These are phyloP conservation scores for Myxocyprinus asiaticus DNA, from an alignment of 2,113 vertebrate genomes.

Conservation along the genomic window DNA sequence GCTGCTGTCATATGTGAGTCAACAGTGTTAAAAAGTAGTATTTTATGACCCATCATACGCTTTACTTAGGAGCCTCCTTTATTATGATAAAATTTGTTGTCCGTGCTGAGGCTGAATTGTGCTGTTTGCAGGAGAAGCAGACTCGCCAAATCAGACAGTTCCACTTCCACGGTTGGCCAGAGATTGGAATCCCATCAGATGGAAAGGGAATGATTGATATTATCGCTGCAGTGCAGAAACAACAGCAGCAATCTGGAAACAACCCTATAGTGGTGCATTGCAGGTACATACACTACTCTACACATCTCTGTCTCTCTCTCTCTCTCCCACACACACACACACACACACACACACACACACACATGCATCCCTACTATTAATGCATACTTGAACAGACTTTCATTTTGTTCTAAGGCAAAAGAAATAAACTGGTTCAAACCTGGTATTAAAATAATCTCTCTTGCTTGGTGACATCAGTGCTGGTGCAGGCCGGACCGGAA, in stretches of 20 bases:
- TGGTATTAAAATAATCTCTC: too few species aligned
- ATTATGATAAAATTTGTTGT: neutral
- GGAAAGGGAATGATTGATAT: constrained; percentile 99
- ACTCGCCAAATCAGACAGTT: constrained; percentile 89
- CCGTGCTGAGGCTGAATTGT: neutral
- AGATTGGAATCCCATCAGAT: constrained; percentile 91
- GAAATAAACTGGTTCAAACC: too few species aligned
- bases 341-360: too few species aligned
- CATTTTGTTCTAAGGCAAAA: too few species aligned
- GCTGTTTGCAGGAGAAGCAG: constrained; percentile 81
- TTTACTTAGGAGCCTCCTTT: neutral
- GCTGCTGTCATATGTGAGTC: constrained; percentile 83
- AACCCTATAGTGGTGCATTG: constrained; percentile 97
- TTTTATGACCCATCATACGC: neutral
- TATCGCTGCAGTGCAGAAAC: constrained; percentile 93
- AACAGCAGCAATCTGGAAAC: constrained; percentile 97
- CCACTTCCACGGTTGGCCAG: constrained; percentile 98
- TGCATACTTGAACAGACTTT: too few species aligned
- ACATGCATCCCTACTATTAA: too few species aligned
- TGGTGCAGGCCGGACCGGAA: constrained; percentile 94
- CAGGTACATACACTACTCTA: constrained; percentile 76
- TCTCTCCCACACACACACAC: too few species aligned
- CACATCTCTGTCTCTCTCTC: too few species aligned
- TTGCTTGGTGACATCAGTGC: constrained; percentile 73
- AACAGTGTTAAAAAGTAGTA: neutral